Evolutionary conservation across 2,888 invertebrate species (phyloP).

Genomic region (Camptogramma bilineatum): DNA sequence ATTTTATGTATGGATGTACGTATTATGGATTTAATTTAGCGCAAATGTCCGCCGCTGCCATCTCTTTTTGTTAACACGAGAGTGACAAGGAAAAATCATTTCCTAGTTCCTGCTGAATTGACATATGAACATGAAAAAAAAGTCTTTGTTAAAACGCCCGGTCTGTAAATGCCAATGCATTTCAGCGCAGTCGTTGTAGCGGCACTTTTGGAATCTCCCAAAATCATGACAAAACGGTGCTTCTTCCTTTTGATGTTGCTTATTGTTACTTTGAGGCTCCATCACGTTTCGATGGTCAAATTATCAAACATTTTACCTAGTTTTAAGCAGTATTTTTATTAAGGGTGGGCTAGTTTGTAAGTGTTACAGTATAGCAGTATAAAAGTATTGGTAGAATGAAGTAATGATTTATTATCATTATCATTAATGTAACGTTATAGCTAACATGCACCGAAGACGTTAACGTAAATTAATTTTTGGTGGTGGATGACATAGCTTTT

Average conservation of each 20-base stretch:
- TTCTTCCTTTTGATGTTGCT: slow-evolving; percentile 49
- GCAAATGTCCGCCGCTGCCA: too few species aligned
- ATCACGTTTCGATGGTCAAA: slow-evolving; percentile 44
- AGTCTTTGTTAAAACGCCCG: background rate
- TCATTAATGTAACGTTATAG: slow-evolving; percentile 43
- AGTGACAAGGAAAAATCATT: background rate
- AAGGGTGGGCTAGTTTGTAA: slow-evolving; percentile 63
- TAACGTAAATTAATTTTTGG: slow-evolving; percentile 69
- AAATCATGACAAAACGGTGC: slow-evolving; percentile 56
- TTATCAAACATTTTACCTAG: slow-evolving; percentile 46
- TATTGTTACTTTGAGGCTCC: slow-evolving; percentile 60
- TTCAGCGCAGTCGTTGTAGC: background rate
- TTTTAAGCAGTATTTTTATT: slow-evolving; percentile 55
- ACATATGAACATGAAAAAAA: background rate
- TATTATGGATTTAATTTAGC: too few species aligned
- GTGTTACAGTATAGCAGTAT: slow-evolving; percentile 68
- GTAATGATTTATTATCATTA: slow-evolving; percentile 47
- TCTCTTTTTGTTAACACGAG: too few species aligned
- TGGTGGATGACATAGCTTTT: slow-evolving; percentile 77
- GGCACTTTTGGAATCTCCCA: slow-evolving; percentile 46
- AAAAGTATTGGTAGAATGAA: slow-evolving; percentile 47
- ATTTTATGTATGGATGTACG: too few species aligned
- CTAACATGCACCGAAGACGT: slow-evolving; percentile 53
- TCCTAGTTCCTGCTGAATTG: too few species aligned
- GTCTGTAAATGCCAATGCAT: background rate